Evolutionary conservation across 2,888 invertebrate species (phyloP), one percentile per base, ranked within the genome.

Genomic region (Unio pictorum): DNA sequence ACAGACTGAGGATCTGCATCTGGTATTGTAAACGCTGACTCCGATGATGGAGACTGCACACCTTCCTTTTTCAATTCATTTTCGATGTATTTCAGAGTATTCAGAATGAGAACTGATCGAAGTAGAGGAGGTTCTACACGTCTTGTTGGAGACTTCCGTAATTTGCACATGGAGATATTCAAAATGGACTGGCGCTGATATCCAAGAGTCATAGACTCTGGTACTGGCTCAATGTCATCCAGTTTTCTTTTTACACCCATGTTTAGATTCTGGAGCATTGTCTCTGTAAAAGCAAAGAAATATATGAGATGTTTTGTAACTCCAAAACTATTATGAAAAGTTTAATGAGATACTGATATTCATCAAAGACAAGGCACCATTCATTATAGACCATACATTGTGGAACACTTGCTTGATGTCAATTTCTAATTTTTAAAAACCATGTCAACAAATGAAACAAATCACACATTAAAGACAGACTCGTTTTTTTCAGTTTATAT

Each of bases 41-140:
- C 72, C 45, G 73, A 71, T 23, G 74, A 75, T 61, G 78, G 68
- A 56, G 78, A 67, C 17, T 74, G 69, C 55, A 90, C 84, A 55
- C 91, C 92, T 78, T 92, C 92, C 69, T 88, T 86, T 55, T 82
- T 78, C 93, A 97, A 95, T 91, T 97, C 96, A 69, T 94, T 93
- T 91, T 96, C 96, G 87, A 96, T 94, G 89, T 94, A 93, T 89
- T 96, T 94, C 79, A 97, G 90, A 69, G 97, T 96, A 91, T 97
- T 97, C 92, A 96, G 96, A 86, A 97, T 96, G 75, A 97, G 93
- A 88, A 97, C 97, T 64, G 96, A 96, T 76, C 96, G 94, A 84
- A 95, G 93, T 72, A 97, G 92, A 74, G 95, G 95, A 61, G 96
- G 96, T 90, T 97, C 96, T 69, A 95, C 95, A 62, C 80, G 73